Evolutionary conservation across 2,113 vertebrate species (phyloP), one percentile per base, ranked within the genome.

Genomic region (Strigops habroptila): DNA sequence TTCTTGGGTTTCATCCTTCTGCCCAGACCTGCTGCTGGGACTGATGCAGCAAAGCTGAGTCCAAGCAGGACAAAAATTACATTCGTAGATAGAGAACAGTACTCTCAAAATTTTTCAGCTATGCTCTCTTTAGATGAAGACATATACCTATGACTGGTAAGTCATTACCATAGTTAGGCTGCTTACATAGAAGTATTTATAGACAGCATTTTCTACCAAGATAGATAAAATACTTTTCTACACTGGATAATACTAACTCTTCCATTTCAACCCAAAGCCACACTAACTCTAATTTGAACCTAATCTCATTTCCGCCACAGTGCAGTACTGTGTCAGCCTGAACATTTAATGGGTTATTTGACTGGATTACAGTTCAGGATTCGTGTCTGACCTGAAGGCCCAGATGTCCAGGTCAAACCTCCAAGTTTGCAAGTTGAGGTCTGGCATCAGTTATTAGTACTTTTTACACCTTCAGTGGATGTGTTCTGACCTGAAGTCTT

Each of bases 131-230:
- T 37, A 68, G 25, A 33, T 80, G 28, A 85, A 69, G 81, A 49
- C 6, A 25, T 24, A 60, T 14, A 55, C 1, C 30, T 60, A 18
- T 0, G 0, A 44, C 19, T 0, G 0, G 4, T 53, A 73, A 79
- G 17, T 39, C 31, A 39, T 22, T 49, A 4, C 43, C 28, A 31
- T 60, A 25, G 12, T 55, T 62, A 82, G 33, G 30, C 48, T 3
- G 2, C 25, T 65, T 55, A 35, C 1, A 14, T 27, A 65, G 19
- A 79, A 75, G 19, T 79, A 79, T 18, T n/a, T 52, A 43, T 27
- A 88, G 65, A 48, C 24, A 78, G 22, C 8, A 41, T 69, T 83
- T 90, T 63, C 46, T 65, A 30, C 10, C 27, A 70, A 82, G n/a
- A 48, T 0, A 63, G 19, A 18, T 37, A 60, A 80, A 80, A 81